Base-by-base conservation (phyloP, 2,113 vertebrate species). In the Struthidea cinerea region DNA sequence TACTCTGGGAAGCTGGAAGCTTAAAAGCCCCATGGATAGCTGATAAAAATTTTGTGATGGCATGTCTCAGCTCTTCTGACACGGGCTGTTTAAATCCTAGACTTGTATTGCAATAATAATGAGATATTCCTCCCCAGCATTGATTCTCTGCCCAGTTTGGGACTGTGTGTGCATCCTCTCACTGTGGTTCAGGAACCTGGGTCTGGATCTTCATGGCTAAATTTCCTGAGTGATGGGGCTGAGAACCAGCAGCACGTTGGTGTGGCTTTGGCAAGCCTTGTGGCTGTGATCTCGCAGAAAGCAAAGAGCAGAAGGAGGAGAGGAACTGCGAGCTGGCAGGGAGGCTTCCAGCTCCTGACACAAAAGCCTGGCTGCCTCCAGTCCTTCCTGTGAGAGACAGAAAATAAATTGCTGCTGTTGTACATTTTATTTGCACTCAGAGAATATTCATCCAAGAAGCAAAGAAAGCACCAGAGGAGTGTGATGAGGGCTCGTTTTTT, bases 401-500 rank as follows among this genome's bases (percentile, higher is more conserved):
- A 91, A 94, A 93, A 96, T 74, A 88, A 88, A 86, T 85, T 84
- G 56, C 85, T 89, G 71, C 84, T 71, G 73, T 76, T 68, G 91
- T 93, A 60, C 80, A 10, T 86, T 92, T 92, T 93, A 93, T 96
- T 93, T 96, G 79, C 91, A 67, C 82, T 95, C 89, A 19, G 42
- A 61, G 93, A 90, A 96, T 94, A 75, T 80, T 95, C 90, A 78
- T 52, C 88, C 65, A 87, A 64, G 80, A 93, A 96, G 90, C 75
- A 95, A 93, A 76, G 81, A 78, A 96, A 95, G 85, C 56, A 87
- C 68, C 65, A 76, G 50, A 69, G 84, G 60, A 84, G 39, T 37
- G 76, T 90, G 84, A 84, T 89, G 50, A 87, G 67, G 92, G 93
- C 37, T 96, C 4, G 0, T 78, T 97, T 96, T 96, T 87, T 96